phyloP scores from a whole-genome alignment of 2,113 vertebrate species.

The Rhombomys opimus region DNA sequence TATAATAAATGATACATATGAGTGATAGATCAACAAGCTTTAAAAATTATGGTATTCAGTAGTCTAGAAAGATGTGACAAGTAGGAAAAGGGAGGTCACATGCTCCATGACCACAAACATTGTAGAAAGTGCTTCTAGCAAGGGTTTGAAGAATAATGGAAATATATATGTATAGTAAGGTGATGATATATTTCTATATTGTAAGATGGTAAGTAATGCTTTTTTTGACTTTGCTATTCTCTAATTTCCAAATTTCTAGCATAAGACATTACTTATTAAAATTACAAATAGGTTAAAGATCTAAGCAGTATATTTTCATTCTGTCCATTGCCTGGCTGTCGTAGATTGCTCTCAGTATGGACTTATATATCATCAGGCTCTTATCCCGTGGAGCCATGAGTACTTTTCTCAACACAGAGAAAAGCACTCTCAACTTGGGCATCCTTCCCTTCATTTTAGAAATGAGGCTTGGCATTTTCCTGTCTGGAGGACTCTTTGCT shows the following conservation, averaged over 20 bases:
- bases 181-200: not conserved
- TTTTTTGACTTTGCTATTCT: conserved; percentile 11
- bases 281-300: not conserved
- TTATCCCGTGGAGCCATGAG: too few species aligned
- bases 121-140: not conserved
- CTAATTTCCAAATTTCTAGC: conserved; percentile 16
- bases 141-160: not conserved
- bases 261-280: not conserved
- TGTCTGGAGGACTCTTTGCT: conserved; percentile 26
- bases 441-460: not conserved
- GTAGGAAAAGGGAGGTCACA: not conserved
- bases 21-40: not conserved
- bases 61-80: not conserved
- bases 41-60: not conserved
- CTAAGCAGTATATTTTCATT: not conserved
- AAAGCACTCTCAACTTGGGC: too few species aligned
- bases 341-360: not conserved
- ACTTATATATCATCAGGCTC: not conserved
- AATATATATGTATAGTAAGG: not conserved
- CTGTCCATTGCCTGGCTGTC: not conserved
- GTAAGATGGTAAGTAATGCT: not conserved
- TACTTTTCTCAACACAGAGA: not conserved
- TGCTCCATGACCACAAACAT: not conserved
- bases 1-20: not conserved
- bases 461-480: not conserved